These are phyloP conservation scores for Sorex araneus DNA, from an alignment of 2,113 vertebrate species.

Conservation along the genomic window DNA sequence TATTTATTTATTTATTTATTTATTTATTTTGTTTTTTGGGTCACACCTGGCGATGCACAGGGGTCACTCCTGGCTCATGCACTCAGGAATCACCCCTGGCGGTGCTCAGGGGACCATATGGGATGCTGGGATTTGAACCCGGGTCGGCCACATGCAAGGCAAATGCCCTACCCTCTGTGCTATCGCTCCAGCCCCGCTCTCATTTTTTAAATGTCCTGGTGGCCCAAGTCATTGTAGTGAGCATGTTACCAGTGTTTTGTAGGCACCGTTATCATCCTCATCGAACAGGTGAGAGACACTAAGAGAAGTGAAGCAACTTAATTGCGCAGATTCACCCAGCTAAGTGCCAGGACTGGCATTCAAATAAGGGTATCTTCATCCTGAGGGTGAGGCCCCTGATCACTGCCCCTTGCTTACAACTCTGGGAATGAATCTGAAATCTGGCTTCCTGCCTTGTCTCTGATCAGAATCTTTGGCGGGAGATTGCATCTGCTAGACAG, in stretches of 20 bases:
- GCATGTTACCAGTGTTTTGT: slow-evolving; percentile 22
- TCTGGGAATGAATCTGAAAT: not conserved
- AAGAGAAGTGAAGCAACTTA: not conserved
- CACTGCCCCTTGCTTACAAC: not conserved
- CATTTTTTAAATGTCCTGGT: not conserved
- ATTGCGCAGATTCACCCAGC: not conserved
- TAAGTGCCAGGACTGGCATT: not conserved
- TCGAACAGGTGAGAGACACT: slow-evolving; percentile 28
- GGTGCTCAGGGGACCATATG: too few species aligned
- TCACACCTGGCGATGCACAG: too few species aligned
- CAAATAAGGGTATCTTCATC: slow-evolving; percentile 13
- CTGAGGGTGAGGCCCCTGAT: not conserved
- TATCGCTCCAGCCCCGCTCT: too few species aligned
- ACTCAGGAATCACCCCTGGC: too few species aligned
- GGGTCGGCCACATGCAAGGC: too few species aligned
- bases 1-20: too few species aligned
- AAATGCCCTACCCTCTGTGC: too few species aligned
- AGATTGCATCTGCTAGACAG: not conserved
- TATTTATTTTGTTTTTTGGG: too few species aligned
- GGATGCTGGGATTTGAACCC: too few species aligned
- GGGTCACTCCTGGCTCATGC: too few species aligned
- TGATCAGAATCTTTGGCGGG: slow-evolving; percentile 2
- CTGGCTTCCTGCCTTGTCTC: slow-evolving; percentile 23
- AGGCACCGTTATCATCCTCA: not conserved
- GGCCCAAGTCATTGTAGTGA: not conserved